Evolutionary conservation across 1,140 invertebrate genomes (phyloP), one percentile per base, ranked within the genome.

Genomic region (Drosophila ficusphila): DNA sequence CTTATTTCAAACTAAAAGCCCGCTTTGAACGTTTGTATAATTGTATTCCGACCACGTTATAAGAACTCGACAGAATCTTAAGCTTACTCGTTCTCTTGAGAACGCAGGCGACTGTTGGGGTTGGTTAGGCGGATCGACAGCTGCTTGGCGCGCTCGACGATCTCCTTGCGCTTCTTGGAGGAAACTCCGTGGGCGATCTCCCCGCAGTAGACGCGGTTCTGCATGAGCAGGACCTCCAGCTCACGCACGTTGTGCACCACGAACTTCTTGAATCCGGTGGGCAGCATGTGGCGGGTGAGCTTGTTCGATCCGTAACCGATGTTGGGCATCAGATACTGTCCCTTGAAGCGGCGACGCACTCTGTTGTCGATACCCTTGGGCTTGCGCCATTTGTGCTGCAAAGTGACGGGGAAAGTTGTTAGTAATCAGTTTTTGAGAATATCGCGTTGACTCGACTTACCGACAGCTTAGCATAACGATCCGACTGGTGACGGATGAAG

Each of bases 281-380:
- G 98, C 34, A 99, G 94, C 95, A 99, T 97, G 92, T 99, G 98
- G 92, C 95, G 96, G 33, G 98, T 99, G 85, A 96, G 97, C 91
- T 97, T 96, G 91, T 96, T 97, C 72, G 97, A 97, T 89, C 99
- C 98, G 92, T 99, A 99, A 96, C 99, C 99, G 93, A 99, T 99
- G 90, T 96, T 98, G 38, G 99, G 99, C 99, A 99, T 99, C 92
- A 97, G 93, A 91, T 96, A 98, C 91, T 99, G 98, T 19, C 99
- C 99, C 95, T 99, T 99, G 93, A 99, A 99, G 75, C 98, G 94
- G 90, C 99, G 96, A 76, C 99, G 95, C 7, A 99, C 98, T 93
- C 98, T 95, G 95, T 99, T 99, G 93, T 99, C 99, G 94, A 99
- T 99, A 98, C 99, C 93, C 92, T 93, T 94, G 14, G 93, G 93